phyloP scores from a whole-genome alignment of 2,888 invertebrate genomes.

The Phrixothrix hirtus region DNA sequence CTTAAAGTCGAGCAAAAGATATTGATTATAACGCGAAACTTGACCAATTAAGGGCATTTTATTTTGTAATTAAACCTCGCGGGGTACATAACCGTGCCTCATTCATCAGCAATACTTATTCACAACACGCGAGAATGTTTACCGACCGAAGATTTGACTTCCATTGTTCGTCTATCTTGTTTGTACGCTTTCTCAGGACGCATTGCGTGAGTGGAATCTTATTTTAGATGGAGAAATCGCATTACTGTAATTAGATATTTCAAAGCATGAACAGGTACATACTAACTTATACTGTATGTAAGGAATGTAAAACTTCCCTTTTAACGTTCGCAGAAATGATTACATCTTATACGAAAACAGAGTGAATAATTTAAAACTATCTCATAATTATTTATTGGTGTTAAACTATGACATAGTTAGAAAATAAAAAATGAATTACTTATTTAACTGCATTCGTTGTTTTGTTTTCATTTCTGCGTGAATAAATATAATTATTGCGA shows the following conservation, averaged over 20 bases:
- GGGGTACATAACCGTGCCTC: conserved; percentile 31
- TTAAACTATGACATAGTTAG: too few species aligned
- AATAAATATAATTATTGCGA: too few species aligned
- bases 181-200: conserved; percentile 21
- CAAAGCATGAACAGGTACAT: conserved; percentile 30
- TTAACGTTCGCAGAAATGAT: too few species aligned
- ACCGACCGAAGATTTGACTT: conserved; percentile 30
- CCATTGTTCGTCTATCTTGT: conserved; percentile 26
- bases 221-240: conserved; percentile 33
- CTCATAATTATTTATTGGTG: too few species aligned
- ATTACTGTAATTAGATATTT: conserved; percentile 42
- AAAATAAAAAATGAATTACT: too few species aligned
- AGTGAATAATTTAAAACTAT: too few species aligned
- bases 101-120: conserved; percentile 34
- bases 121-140: conserved; percentile 40
- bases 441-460: too few species aligned
- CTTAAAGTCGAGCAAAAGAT: conserved; percentile 33
- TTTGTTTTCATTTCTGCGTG: too few species aligned
- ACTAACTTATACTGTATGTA: conserved; percentile 30
- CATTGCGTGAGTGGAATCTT: conserved; percentile 31
- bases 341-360: too few species aligned
- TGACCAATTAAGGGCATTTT: conserved; percentile 46
- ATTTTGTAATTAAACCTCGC: conserved; percentile 44
- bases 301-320: conserved; percentile 28
- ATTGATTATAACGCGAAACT: conserved; percentile 45